These are phyloP conservation scores for Mirounga angustirostris DNA, from an alignment of 2,113 vertebrate genomes.

Conservation along the genomic window DNA sequence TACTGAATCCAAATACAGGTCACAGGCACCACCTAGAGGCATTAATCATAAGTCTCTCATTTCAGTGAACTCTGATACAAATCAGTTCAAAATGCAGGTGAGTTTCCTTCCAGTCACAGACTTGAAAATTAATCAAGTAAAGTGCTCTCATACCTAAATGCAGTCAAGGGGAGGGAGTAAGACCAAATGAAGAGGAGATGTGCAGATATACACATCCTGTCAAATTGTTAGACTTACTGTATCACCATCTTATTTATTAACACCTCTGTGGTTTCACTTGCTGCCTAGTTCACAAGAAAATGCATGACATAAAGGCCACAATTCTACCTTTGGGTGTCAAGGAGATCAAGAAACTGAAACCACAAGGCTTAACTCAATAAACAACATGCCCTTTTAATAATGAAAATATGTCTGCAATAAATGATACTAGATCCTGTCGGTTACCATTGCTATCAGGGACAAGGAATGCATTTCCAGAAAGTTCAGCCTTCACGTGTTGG, in stretches of 20 bases:
- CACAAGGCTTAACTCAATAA: neutral
- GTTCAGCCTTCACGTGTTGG: neutral
- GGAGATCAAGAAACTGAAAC: neutral
- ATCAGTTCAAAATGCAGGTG: neutral
- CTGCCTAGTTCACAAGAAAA: neutral
- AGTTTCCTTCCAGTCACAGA: neutral
- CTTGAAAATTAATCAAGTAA: neutral
- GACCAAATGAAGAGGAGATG: neutral
- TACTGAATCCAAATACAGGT: neutral
- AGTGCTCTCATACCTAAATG: neutral
- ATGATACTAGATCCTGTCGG: neutral
- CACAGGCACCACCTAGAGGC: conserved; percentile 65
- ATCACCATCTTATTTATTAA: neutral
- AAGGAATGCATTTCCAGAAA: neutral
- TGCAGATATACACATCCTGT: neutral
- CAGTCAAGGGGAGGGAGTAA: neutral
- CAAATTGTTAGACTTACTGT: neutral
- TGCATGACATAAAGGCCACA: neutral
- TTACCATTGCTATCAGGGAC: neutral
- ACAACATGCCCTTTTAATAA: neutral
- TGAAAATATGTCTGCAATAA: neutral
- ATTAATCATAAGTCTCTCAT: neutral
- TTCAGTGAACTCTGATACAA: neutral
- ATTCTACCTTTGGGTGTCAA: neutral
- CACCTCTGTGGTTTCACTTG: neutral